Base-by-base conservation (phyloP, 2,888 invertebrate species). In the Gastrophysa polygoni region DNA sequence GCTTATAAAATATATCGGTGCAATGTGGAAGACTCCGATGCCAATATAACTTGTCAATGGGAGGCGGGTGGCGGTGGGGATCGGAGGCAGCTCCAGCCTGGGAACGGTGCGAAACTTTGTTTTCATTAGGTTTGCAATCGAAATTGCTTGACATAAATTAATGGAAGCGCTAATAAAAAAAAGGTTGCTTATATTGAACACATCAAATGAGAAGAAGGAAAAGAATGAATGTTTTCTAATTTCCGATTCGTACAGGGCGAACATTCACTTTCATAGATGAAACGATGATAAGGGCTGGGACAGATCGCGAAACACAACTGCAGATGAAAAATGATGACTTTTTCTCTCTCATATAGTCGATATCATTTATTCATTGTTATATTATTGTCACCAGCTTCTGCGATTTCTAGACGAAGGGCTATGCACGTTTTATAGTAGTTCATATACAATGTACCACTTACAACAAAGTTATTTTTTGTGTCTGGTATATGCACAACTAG, bases 1-100 rank as follows among this genome's bases (percentile, higher is more conserved):
- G 73, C 72, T 74, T 73, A 76, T 76, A 77, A 71, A 73, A 73
- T 72, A 74, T 74, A 73, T 72, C 70, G 70, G 68, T 70, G 70
- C 70, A 71, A 70, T 70, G 70, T 69, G 67, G 68, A 70, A 72
- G 69, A 68, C 65, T 67, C 67, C 68, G 59, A 63, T 57, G 61
- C 69, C 70, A 72, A 69, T 71, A 71, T 72, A 68, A 65, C 67
- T 68, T 68, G 71, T 64, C 70, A 68, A 63, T 57, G 58, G 59
- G 57, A 56, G 55, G 29, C 43, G 20, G 55, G 56, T 46, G 34
- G 11, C 11, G 14, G 20, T 38, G 8, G 24, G 58, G 38, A 50
- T 57, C 16, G 49, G 56, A 44, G 57, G 51, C 34, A 14, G 54
- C 38, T 34, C 58, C 57, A 47, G 56, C 57, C 57, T 60, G 64